Base-by-base conservation (phyloP, 2,888 invertebrate genomes). In the Diarsia mendica region DNA sequence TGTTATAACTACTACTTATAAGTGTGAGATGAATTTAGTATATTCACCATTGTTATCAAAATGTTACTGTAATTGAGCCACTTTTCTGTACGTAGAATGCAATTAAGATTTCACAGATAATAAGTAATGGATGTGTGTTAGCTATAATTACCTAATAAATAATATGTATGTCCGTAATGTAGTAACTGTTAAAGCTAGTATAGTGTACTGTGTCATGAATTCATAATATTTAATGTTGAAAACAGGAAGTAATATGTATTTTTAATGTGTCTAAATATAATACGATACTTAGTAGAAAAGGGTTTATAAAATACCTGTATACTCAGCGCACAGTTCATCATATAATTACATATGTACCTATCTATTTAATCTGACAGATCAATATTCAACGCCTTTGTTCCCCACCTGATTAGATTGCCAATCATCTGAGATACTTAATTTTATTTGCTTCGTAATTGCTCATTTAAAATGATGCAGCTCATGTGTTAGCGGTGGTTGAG, bases 121-220 rank as follows among this genome's bases (percentile, higher is more conserved):
- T 58, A 65, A 39, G 13, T 58, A 65, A 39, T 67, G 83, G 84
- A 84, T 84, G 85, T 86, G 80, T 85, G 83, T 75, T 68, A 65
- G 77, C 63, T 63, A 63, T 71, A 76, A 76, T 66, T 78, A 80
- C 69, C 58, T 66, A 75, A 46, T 67, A 64, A 67, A 60, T 74
- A 67, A 46, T 66, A 53, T 67, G 46, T 48, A 74, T 87, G 73
- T 69, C 67, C 9, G 6, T 70, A 75, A 60, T 58, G 68, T 80
- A 79, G 79, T 75, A 58, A 71, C 64, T 81, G 79, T 84, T 84
- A 86, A 67, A 73, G 86, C 79, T 86, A 83, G 87, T 79, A 44
- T 83, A 85, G 75, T 76, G 44, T 79, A 48, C 67, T 23, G 65
- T 79, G 72, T 76, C 53, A 53, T 13, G 13, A 23, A 23, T 23